Percentiles rank a stretch among this genome's conserved stretches.
Conservation (phyloP, 1,140 invertebrate genomes). For the Pissodes strobi region DNA sequence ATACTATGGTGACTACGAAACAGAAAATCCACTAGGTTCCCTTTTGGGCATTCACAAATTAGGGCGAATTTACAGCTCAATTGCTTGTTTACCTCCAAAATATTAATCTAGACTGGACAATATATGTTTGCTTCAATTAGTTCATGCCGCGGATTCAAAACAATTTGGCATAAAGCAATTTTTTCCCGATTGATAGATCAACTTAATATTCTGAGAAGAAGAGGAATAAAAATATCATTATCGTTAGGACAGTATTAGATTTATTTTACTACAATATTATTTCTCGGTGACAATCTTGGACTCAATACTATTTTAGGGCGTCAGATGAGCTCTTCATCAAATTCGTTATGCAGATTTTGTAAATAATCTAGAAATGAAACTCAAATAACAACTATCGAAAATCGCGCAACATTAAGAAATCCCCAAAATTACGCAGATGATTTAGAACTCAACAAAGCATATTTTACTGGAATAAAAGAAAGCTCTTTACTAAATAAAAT, state of each 20-base stretch:
- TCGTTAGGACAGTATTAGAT: no score
- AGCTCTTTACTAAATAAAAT: no score
- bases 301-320: no score
- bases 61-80: background rate
- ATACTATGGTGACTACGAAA: background rate
- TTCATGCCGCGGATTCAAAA: background rate
- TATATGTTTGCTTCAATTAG: background rate
- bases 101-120: conserved; percentile 3
- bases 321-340: no score
- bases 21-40: background rate
- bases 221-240: no score
- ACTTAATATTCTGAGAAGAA: background rate
- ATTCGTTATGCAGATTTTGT: no score
- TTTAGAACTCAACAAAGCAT: background rate
- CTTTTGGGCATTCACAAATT: conserved; percentile 7
- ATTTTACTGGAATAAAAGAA: background rate
- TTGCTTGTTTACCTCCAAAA: conserved; percentile 4
- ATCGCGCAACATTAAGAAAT: no score
- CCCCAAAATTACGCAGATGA: background rate
- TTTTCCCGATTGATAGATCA: background rate
- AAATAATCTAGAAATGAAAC: no score
- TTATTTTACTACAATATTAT: no score
- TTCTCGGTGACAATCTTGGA: no score
- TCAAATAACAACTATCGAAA: no score
- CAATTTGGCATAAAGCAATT: background rate